These are phyloP conservation scores for Bombycilla garrulus DNA, from an alignment of 2,113 vertebrate species.

Conservation along the genomic window DNA sequence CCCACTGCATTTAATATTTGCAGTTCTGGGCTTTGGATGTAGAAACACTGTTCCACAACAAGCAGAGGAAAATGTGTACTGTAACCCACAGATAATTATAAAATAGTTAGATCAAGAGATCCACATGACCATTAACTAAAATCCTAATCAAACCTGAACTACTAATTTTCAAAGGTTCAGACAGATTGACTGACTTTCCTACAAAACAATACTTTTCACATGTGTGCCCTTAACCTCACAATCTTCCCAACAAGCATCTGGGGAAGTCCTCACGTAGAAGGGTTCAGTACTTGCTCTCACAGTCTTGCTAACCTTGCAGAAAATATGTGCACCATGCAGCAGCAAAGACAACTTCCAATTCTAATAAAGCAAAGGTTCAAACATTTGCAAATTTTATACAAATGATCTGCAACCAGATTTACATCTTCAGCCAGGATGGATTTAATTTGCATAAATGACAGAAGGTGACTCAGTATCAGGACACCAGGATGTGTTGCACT, in stretches of 20 bases:
- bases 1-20: background rate
- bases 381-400: background rate
- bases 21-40: background rate
- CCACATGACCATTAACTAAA: background rate
- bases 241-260: background rate
- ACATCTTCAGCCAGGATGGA: background rate
- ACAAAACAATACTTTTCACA: background rate
- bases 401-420: background rate
- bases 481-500: background rate
- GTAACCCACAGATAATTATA: background rate
- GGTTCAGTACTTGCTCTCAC: background rate
- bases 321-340: background rate
- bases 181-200: background rate
- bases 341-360: background rate
- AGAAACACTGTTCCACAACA: background rate
- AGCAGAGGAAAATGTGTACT: background rate
- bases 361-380: background rate
- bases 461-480: background rate
- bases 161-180: background rate
- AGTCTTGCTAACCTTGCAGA: background rate
- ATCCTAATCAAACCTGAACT: background rate
- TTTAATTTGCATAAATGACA: constrained; percentile 7
- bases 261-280: background rate
- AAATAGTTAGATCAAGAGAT: background rate
- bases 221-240: background rate